Base-by-base conservation (phyloP, 2,888 invertebrate genomes). In the Lymantria dispar region DNA sequence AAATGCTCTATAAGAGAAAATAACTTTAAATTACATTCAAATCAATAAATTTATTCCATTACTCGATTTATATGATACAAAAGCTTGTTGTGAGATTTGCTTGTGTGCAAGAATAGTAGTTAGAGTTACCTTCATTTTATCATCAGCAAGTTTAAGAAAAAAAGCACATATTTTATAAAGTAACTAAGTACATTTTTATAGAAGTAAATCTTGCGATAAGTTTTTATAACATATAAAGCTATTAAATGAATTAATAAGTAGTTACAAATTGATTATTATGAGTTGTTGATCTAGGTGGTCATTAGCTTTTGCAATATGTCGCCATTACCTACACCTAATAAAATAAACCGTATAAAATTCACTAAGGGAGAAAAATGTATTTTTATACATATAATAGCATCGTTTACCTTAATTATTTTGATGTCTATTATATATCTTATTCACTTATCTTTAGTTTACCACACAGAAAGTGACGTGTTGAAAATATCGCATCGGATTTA, bases 341-440 rank as follows among this genome's bases (percentile, higher is more conserved):
- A 39, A 13, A 12, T 31, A 15, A 54, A 44, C 12, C 47, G 11
- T 1, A 0, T 74, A 10, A 81, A 79, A 71, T 85, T 78, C 58
- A 87, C 87, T 30, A 78, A 68, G 64, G 87, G 87, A 7, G 87
- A 87, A 60, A 87, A 83, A 74, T 87, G 87, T 62, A 70, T 87
- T 12, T 82, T 78, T 43, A 47, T 57, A 0, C 87, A 86, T 56
- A 49, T 83, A 29, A 52, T 80, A 5, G 40, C 78, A 11, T 83
- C 83, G 0, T 76, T 84, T 38, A 36, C 55, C 0, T n/a, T 79
- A 1, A 67, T 82, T 22, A 37, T 84, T 12, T 13, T 73, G 3
- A 33, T 81, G 33, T 43, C 70, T 1, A 47, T 81, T 9, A 53
- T 73, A 39, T 87, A 78, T 56, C 62, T 78, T 31, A 58, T 73